These are phyloP conservation scores for Tetragonisca angustula DNA, from an alignment of 2,888 invertebrate genomes.

Conservation along the genomic window DNA sequence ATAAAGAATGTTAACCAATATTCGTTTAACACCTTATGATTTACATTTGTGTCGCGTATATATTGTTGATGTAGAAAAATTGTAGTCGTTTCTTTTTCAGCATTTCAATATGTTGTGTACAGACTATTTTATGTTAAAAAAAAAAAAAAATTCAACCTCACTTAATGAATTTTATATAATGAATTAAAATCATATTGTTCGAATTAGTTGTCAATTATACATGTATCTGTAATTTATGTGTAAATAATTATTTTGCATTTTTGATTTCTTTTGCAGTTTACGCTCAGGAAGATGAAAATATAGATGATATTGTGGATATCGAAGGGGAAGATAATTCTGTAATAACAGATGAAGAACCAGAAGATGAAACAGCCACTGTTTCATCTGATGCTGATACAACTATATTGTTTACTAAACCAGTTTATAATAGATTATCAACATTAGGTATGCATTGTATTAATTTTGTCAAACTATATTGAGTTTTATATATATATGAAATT, in stretches of 20 bases:
- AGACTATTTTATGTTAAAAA: background rate
- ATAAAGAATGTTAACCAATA: slow-evolving; percentile 23
- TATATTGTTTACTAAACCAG: slow-evolving; percentile 94
- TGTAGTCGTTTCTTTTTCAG: background rate
- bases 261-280: slow-evolving; percentile 84
- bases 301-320: slow-evolving; percentile 86
- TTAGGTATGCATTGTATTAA: slow-evolving; percentile 72
- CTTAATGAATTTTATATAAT: background rate
- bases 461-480: background rate
- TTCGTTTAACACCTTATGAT: background rate
- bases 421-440: slow-evolving; percentile 80
- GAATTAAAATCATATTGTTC: background rate
- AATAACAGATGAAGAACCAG: slow-evolving; percentile 84
- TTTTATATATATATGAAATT: background rate
- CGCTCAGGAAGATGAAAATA: slow-evolving; percentile 86
- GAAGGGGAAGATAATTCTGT: slow-evolving; percentile 86
- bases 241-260: background rate
- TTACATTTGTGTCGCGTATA: slow-evolving; percentile 15
- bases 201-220: background rate
- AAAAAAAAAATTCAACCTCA: background rate
- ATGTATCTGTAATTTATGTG: background rate
- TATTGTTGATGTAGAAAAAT: background rate
- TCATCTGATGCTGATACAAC: slow-evolving; percentile 97
- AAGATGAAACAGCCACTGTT: slow-evolving; percentile 88
- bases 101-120: background rate